Base-by-base conservation (phyloP, 2,113 vertebrate species). In the Motacilla alba region DNA sequence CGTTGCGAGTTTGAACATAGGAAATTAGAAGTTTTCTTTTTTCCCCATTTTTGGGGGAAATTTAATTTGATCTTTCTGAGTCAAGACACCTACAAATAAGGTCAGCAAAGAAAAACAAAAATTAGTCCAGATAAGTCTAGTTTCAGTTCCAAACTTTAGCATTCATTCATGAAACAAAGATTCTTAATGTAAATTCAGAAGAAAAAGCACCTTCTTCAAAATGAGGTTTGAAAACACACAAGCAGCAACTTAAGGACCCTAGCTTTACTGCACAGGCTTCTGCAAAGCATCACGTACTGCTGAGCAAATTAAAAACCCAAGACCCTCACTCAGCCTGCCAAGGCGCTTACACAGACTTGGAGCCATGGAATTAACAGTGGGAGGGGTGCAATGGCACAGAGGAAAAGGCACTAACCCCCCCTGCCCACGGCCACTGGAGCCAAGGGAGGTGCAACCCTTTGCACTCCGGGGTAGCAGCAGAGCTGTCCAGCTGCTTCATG, bases 221-320 rank as follows among this genome's bases (percentile, higher is more conserved):
- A 83, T 46, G 26, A 75, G 43, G 5, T n/a, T 85, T 94, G 80
- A 77, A 81, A 94, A 96, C 31, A 33, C 46, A 79, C 19, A 90
- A 91, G 27, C 41, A 50, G 37, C 17, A 94, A 78, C 85, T 80
- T 87, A 74, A 78, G 28, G 77, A 89, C 86, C 19, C 26, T 7
- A 67, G 52, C 64, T 91, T 93, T 95, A 90, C 23, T 78, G 87
- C 64, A 87, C 52, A 96, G 92, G 47, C 58, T 90, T 95, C 82
- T 90, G 62, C 81, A 91, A 91, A 92, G 67, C 67, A 90, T 81
- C 93, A 91, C 10, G 1, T 78, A 75, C 44, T 92, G 69, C 50
- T 72, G 86, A 95, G 62, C 43, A 96, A 89, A 82, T 28, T 31
- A 49, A 30, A 77, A 60, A 27, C 7, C 2, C 46, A 84, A 60